Percentiles rank a stretch among this genome's conserved stretches.
phyloP scores from a whole-genome alignment of 2,888 invertebrate species.

The Scelioninae gen. 2 region DNA sequence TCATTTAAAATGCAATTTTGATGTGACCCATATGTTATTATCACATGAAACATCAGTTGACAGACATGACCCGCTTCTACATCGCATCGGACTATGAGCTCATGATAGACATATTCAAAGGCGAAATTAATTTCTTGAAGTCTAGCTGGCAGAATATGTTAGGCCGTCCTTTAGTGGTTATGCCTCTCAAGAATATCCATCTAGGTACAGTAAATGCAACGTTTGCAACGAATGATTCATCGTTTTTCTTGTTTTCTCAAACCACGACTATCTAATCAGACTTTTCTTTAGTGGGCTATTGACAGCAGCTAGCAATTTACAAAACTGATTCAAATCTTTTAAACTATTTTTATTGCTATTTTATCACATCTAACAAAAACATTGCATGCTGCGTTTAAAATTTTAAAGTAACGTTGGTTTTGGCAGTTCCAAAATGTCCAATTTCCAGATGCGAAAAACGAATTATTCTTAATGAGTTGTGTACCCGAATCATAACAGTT shows the following conservation, averaged over 20 bases:
- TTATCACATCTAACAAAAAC: conserved; percentile 27
- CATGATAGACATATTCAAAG: conserved; percentile 97
- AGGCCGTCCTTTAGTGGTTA: conserved; percentile 95
- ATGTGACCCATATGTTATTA: conserved; percentile 41
- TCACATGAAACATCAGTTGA: conserved; percentile 82
- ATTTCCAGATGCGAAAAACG: background rate
- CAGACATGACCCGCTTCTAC: conserved; percentile 98
- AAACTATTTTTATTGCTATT: background rate
- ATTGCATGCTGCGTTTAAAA: conserved; percentile 27
- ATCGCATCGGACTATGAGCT: conserved; percentile 98
- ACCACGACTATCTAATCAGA: background rate
- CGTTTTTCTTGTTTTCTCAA: background rate
- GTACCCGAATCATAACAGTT: too few species aligned
- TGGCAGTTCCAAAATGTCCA: background rate
- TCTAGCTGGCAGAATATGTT: conserved; percentile 98
- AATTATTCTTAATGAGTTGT: background rate
- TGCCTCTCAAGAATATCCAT: conserved; percentile 91
- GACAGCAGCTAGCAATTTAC: conserved; percentile 4
- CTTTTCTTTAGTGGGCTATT: conserved; percentile 1
- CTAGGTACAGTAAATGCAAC: conserved; percentile 82
- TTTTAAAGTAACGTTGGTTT: background rate
- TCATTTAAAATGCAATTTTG: conserved; percentile 38
- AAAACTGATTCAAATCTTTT: background rate
- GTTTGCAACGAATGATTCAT: conserved; percentile 19
- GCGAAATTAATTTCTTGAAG: conserved; percentile 98